Evolutionary conservation across 2,888 invertebrate genomes (phyloP).

Genomic region (Apamea monoglypha): DNA sequence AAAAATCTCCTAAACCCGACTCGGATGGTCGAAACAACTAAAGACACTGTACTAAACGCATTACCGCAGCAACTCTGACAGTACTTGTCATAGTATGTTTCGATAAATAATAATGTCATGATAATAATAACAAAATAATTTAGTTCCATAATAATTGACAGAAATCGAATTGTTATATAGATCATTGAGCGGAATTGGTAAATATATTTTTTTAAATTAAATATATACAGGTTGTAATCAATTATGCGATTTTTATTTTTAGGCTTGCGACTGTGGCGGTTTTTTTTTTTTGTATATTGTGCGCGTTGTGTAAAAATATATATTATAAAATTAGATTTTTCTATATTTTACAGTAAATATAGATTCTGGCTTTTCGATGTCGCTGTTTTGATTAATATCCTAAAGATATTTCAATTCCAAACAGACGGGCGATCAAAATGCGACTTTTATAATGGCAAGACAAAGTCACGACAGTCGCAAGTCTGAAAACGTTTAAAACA

Average conservation of each 20-base stretch:
- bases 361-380: slow-evolving; percentile 19
- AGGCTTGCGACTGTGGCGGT: slow-evolving; percentile 34
- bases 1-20: slow-evolving; percentile 14
- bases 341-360: slow-evolving; percentile 37
- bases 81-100: slow-evolving; percentile 81
- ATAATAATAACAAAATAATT: slow-evolving; percentile 58
- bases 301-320: slow-evolving; percentile 11
- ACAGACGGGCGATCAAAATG: slow-evolving; percentile 11
- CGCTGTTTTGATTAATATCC: slow-evolving; percentile 7
- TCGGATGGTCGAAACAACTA: slow-evolving; percentile 73
- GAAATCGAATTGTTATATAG: slow-evolving; percentile 35
- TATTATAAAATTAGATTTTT: slow-evolving; percentile 11
- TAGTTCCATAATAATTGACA: slow-evolving; percentile 39
- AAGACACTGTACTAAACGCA: slow-evolving; percentile 81
- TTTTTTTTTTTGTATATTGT: slow-evolving; percentile 25
- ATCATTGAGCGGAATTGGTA: slow-evolving; percentile 57
- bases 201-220: slow-evolving; percentile 35
- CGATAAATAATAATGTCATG: slow-evolving; percentile 54
- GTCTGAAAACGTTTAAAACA: slow-evolving; percentile 32
- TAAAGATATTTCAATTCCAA: slow-evolving; percentile 26
- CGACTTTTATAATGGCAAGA: slow-evolving; percentile 30
- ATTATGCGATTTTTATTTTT: slow-evolving; percentile 41
- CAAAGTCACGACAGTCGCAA: slow-evolving; percentile 37
- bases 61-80: slow-evolving; percentile 79
- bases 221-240: slow-evolving; percentile 52